Base-by-base conservation (phyloP, 2,888 invertebrate genomes). In the Endotricha flammealis region DNA sequence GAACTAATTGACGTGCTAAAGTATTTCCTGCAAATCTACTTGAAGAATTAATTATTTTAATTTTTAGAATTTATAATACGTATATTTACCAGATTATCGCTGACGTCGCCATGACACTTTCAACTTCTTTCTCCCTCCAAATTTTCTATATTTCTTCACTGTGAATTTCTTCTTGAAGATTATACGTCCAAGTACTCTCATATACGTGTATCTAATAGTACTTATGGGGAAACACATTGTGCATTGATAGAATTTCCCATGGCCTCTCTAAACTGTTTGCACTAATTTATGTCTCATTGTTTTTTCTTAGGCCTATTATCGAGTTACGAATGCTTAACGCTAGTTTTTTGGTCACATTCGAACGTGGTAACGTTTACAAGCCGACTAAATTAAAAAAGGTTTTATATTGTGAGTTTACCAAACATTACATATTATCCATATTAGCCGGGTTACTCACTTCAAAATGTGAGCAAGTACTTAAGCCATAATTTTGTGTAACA, bases 141-240 rank as follows among this genome's bases (percentile, higher is more conserved):
- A 76, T 43, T 65, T 74, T 53, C 60, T 74, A 47, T 82, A 81
- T 38, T 78, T 77, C 43, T 70, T 43, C 58, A 59, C 20, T 51
- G 54, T 33, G 57, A 48, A 34, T 50, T 44, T 42, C 52, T 64
- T 73, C 51, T 62, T 66, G 39, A 67, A 53, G 35, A 73, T 27
- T 22, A 66, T 42, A 10, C 65, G 62, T 43, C 67, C 55, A 41
- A 79, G 40, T 53, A 75, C 32, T 48, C 62, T 66, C 46, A 77
- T 50, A 45, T 65, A 65, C 38, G 49, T 41, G 42, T 57, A 57
- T 49, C 54, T 64, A 36, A 64, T 36, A 46, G 57, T 42, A 22
- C 25, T 49, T 48, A 68, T 57, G 50, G 74, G 66, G 56, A 82
- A 64, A 65, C 82, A 83, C 80, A 83, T 80, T 56, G 64, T 69